A percentile compares a stretch with the other conserved stretches of the same genome.
Evolutionary conservation across 2,113 vertebrate genomes (phyloP).

Genomic region (Rhynchomys soricoides): DNA sequence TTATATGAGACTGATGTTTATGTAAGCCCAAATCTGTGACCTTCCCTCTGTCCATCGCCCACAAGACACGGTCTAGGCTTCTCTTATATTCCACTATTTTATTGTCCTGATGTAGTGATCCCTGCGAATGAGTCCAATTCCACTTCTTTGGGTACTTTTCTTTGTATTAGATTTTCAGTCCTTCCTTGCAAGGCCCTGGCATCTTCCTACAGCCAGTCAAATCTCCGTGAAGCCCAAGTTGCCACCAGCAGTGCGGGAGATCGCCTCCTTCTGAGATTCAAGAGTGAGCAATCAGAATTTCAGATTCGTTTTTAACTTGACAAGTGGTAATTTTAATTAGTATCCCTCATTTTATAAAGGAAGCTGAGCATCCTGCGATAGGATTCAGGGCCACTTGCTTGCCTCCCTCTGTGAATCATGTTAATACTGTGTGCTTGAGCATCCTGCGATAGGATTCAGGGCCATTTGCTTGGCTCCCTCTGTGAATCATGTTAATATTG

Average conservation of each 20-base stretch:
- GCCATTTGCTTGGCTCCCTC: background rate
- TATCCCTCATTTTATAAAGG: background rate
- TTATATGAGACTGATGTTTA: background rate
- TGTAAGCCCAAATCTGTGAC: background rate
- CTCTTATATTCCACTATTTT: no score
- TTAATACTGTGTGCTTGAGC: no score
- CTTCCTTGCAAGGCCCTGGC: background rate
- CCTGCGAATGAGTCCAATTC: fast-evolving
- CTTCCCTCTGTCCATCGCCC: no score
- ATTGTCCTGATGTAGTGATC: no score
- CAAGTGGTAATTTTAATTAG: slow-evolving; percentile 28
- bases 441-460: background rate
- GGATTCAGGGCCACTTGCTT: background rate
- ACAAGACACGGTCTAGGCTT: background rate
- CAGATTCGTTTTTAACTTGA: background rate
- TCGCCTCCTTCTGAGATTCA: background rate
- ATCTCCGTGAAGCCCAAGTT: fast-evolving
- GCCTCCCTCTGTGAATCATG: background rate
- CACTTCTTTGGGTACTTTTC: background rate
- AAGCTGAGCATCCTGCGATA: background rate
- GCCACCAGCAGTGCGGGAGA: fast-evolving
- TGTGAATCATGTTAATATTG: background rate
- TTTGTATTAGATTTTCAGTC: no score
- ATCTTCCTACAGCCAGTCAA: background rate
- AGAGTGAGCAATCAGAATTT: background rate